Conservation (phyloP, 2,797 vertebrate genomes). For the Netta rufina region DNA sequence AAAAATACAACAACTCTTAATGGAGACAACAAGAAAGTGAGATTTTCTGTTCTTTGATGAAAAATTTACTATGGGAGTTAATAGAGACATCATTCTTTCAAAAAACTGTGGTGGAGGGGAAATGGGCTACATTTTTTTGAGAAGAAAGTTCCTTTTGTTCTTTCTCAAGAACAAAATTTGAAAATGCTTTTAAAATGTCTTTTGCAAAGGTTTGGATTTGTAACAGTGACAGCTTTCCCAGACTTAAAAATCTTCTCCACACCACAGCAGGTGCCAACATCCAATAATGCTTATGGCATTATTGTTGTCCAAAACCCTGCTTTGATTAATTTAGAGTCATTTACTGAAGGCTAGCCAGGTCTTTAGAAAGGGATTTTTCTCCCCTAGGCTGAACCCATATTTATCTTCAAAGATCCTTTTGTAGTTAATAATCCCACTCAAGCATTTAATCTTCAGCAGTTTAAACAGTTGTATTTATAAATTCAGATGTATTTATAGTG, state of each 20-base stretch:
- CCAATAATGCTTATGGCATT: background rate
- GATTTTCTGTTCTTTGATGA: background rate
- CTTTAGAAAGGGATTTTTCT: background rate
- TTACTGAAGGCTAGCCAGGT: background rate
- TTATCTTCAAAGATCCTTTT: background rate
- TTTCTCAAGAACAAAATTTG: background rate
- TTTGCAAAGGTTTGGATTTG: background rate
- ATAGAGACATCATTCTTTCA: background rate
- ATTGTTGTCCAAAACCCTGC: background rate
- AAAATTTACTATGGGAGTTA: background rate
- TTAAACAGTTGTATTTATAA: background rate
- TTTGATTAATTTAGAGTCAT: background rate
- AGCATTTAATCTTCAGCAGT: background rate
- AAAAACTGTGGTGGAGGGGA: background rate
- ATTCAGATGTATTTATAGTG: background rate
- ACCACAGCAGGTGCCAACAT: background rate
- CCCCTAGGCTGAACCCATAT: background rate
- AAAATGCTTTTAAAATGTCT: background rate
- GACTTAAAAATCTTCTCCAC: background rate
- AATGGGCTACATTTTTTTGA: background rate
- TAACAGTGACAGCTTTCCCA: background rate
- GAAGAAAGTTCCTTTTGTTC: background rate
- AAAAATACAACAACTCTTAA: background rate
- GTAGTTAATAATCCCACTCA: background rate
- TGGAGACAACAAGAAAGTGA: background rate